Conservation (phyloP, 2,888 invertebrate species). For the Syrphus vitripennis region DNA sequence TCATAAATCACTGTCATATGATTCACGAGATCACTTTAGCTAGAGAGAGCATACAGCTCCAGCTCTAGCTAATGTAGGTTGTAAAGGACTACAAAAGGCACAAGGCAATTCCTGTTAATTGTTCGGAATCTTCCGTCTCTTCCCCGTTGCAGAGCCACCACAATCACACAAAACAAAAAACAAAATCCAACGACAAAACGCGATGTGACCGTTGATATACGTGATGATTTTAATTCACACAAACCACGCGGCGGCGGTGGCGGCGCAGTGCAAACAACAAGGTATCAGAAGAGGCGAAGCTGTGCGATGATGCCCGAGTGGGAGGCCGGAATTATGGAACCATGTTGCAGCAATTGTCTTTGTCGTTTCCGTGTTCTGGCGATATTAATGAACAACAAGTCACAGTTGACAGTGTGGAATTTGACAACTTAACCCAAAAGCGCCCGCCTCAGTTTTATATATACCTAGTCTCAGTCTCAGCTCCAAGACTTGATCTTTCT, state of each 20-base stretch:
- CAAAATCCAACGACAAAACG: not conserved
- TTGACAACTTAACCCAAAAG: conserved; percentile 68
- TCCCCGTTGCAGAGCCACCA: not conserved
- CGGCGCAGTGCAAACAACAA: not conserved
- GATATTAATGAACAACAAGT: conserved; percentile 67
- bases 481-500: not conserved
- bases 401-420: conserved; percentile 61
- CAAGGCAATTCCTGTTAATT: conserved; percentile 70
- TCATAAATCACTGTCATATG: conserved; percentile 71
- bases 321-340: conserved; percentile 66
- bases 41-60: not conserved
- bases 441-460: conserved; percentile 23
- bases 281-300: conserved; percentile 11
- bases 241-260: not conserved
- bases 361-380: conserved; percentile 64
- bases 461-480: not conserved
- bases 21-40: conserved; percentile 70
- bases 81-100: conserved; percentile 66
- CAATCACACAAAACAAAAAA: not conserved
- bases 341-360: conserved; percentile 67
- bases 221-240: conserved; percentile 68
- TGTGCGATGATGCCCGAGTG: conserved; percentile 47
- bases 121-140: conserved; percentile 58
- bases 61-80: conserved; percentile 64
- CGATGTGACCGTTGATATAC: conserved; percentile 54